Conservation (phyloP, 2,113 vertebrate species). For the Mormyrus iriodes region DNA sequence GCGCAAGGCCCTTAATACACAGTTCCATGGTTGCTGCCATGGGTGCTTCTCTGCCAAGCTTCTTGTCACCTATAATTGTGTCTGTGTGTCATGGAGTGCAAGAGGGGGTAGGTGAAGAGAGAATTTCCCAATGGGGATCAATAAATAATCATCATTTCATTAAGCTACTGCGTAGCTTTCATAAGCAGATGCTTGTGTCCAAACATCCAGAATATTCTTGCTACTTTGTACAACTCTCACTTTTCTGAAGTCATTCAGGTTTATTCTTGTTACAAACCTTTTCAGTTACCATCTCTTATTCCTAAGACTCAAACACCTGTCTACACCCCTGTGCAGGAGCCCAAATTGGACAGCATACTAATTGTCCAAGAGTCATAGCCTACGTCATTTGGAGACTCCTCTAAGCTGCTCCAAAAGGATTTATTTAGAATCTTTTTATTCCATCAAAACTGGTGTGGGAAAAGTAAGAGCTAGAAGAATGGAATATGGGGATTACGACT, state of each 20-base stretch:
- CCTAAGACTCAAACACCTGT: neutral
- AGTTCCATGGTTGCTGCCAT: neutral
- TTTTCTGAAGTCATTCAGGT: neutral
- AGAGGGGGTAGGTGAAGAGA: neutral
- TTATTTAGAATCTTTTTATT: conserved; percentile 2
- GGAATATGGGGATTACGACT: neutral
- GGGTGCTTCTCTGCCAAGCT: neutral
- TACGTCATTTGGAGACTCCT: neutral
- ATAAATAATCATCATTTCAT: neutral
- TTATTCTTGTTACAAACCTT: neutral
- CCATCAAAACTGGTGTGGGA: neutral
- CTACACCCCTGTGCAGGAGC: neutral
- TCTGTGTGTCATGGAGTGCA: neutral
- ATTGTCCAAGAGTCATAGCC: neutral
- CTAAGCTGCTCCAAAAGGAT: neutral
- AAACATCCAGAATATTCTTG: neutral
- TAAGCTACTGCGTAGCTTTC: neutral
- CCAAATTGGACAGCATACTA: neutral
- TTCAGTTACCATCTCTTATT: neutral
- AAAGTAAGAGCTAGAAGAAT: neutral
- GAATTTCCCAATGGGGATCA: neutral
- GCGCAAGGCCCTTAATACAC: neutral
- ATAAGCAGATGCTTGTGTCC: neutral
- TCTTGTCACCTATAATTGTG: neutral
- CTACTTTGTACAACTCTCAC: neutral